A percentile compares a stretch with the other conserved stretches of the same genome.
Conservation (phyloP, 2,888 invertebrate genomes). For the Silvanus unidentatus region DNA sequence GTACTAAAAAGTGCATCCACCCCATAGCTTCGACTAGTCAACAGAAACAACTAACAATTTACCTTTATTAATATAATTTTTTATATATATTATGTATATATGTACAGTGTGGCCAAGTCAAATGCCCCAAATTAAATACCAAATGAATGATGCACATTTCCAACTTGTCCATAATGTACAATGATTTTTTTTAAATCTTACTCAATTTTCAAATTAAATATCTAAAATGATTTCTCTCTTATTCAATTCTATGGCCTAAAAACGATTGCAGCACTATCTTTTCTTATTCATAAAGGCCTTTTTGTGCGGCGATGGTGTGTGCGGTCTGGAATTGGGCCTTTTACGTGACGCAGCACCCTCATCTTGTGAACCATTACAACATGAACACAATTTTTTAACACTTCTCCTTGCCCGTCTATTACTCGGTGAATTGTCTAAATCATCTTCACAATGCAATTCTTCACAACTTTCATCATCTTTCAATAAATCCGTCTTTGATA, state of each 20-base stretch:
- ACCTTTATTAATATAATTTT: conserved; percentile 11
- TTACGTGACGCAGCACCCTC: conserved; percentile 25
- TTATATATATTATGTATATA: conserved; percentile 4
- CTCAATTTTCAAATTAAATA: too few relatives aligned
- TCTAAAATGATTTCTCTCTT: too few relatives aligned
- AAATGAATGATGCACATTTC: too few relatives aligned
- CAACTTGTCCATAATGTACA: neutral
- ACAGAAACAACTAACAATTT: conserved; percentile 30
- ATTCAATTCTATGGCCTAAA: conserved; percentile 2
- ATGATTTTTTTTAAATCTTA: too few relatives aligned
- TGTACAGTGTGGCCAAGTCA: neutral
- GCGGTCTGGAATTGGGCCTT: conserved; percentile 36
- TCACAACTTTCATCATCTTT: conserved; percentile 34
- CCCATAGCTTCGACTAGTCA: conserved; percentile 34
- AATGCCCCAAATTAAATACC: too few relatives aligned
- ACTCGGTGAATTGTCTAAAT: conserved; percentile 34
- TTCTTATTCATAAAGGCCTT: conserved; percentile 43
- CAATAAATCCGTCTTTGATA: conserved; percentile 32
- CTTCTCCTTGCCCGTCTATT: conserved; percentile 40
- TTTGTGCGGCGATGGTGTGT: conserved; percentile 40
- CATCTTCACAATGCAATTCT: conserved; percentile 34
- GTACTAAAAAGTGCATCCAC: conserved; percentile 44
- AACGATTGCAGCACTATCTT: conserved; percentile 44
- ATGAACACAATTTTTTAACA: conserved; percentile 41
- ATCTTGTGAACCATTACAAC: conserved; percentile 39